phyloP scores from a whole-genome alignment of 2,888 invertebrate species.

The Amblyteles armatorius region DNA sequence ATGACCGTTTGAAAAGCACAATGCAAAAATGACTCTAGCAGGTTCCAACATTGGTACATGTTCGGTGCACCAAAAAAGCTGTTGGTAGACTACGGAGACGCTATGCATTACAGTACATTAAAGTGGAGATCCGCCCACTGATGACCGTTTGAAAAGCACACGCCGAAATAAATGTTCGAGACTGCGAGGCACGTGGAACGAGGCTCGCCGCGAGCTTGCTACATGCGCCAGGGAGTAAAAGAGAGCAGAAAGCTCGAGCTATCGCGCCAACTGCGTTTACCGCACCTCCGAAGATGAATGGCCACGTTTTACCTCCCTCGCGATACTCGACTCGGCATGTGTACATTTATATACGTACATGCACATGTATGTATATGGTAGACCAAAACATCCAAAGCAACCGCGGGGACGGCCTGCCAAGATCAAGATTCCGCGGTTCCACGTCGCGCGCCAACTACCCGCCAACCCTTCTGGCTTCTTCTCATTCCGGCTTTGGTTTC shows the following conservation, averaged over 20 bases:
- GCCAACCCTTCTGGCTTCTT: slow-evolving; percentile 5
- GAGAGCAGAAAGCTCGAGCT: slow-evolving; percentile 66
- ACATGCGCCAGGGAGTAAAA: slow-evolving; percentile 54
- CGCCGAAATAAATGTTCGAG: slow-evolving; percentile 50
- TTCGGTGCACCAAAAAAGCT: neutral
- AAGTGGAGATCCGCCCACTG: slow-evolving; percentile 20
- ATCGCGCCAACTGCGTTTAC: slow-evolving; percentile 71
- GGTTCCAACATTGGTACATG: neutral
- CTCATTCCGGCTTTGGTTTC: slow-evolving; percentile 50
- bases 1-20: slow-evolving; percentile 43
- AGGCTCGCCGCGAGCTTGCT: slow-evolving; percentile 33
- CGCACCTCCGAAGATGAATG: slow-evolving; percentile 72
- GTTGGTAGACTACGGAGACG: slow-evolving; percentile 7
- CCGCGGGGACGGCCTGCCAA: slow-evolving; percentile 75
- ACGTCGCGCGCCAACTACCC: slow-evolving; percentile 61
- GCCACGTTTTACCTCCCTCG: slow-evolving; percentile 72
- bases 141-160: slow-evolving; percentile 45
- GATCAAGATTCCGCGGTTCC: slow-evolving; percentile 74
- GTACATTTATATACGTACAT: slow-evolving; percentile 23
- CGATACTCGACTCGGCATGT: slow-evolving; percentile 28
- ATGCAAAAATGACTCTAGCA: neutral
- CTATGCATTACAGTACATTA: slow-evolving; percentile 35
- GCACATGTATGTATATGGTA: slow-evolving; percentile 10
- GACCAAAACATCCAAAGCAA: slow-evolving; percentile 49
- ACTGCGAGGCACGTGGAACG: neutral